Conservation (phyloP, 2,113 vertebrate genomes). For the Typhlomys cinereus region DNA sequence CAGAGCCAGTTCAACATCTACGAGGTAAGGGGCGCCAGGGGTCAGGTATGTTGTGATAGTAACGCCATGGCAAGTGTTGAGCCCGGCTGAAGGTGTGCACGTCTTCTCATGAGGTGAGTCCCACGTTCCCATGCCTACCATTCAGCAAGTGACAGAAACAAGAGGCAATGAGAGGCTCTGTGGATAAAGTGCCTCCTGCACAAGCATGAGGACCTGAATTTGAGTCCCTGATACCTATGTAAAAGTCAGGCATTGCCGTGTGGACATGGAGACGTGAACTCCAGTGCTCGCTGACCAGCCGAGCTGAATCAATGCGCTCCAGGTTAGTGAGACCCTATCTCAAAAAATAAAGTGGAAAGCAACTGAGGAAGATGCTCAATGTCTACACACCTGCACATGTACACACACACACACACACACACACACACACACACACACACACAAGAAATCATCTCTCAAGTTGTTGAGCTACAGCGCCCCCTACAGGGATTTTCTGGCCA, state of each 20-base stretch:
- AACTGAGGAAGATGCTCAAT: no score
- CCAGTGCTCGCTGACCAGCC: no score
- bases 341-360: no score
- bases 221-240: not conserved
- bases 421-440: not conserved
- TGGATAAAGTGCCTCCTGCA: not conserved
- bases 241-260: not conserved
- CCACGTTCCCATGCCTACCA: not conserved
- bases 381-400: not conserved
- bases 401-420: not conserved
- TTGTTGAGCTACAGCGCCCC: no score
- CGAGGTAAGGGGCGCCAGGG: constrained; percentile 86
- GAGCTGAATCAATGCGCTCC: no score
- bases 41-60: not conserved
- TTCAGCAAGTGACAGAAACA: not conserved
- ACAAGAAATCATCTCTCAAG: not conserved
- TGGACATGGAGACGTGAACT: no score
- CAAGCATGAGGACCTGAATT: not conserved
- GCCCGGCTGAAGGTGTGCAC: not conserved
- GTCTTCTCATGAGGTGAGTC: not conserved
- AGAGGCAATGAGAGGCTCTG: not conserved
- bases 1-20: constrained; percentile 97
- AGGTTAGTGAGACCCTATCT: no score
- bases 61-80: not conserved
- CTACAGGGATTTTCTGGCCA: not conserved